phyloP scores from a whole-genome alignment of 2,797 vertebrate species.

The Lepidocolaptes lacrymiger region DNA sequence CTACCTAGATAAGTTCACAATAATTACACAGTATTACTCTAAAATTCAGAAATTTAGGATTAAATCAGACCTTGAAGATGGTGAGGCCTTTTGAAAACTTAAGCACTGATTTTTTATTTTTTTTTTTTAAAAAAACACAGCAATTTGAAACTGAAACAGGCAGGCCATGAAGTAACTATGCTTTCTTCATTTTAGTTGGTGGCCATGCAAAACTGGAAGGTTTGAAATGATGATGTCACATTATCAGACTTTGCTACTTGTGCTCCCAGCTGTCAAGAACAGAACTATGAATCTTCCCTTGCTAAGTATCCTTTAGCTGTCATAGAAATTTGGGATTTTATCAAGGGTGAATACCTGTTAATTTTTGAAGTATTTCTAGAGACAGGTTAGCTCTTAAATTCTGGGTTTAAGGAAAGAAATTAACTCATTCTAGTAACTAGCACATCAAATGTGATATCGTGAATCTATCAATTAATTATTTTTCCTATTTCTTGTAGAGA shows the following conservation, averaged over 20 bases:
- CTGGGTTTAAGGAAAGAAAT: background rate
- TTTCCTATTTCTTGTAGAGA: background rate
- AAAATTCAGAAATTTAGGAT: background rate
- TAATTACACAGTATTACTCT: background rate
- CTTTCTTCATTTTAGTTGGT: background rate
- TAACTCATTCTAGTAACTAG: background rate
- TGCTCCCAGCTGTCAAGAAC: background rate
- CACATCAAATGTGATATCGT: background rate
- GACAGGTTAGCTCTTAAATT: background rate
- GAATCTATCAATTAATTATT: background rate
- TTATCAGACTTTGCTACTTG: background rate
- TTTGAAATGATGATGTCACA: background rate
- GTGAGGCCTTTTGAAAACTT: background rate
- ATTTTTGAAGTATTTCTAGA: background rate
- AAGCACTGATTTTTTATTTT: no score
- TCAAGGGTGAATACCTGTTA: background rate
- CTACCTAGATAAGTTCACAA: background rate
- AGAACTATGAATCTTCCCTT: accelerated
- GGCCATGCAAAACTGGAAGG: background rate
- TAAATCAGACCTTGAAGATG: background rate
- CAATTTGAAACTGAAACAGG: background rate
- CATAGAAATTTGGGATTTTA: background rate
- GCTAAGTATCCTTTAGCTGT: background rate
- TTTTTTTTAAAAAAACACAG: no score
- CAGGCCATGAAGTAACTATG: background rate